phyloP scores from a whole-genome alignment of 2,888 invertebrate genomes.

The Pristionchus maxplancki region DNA sequence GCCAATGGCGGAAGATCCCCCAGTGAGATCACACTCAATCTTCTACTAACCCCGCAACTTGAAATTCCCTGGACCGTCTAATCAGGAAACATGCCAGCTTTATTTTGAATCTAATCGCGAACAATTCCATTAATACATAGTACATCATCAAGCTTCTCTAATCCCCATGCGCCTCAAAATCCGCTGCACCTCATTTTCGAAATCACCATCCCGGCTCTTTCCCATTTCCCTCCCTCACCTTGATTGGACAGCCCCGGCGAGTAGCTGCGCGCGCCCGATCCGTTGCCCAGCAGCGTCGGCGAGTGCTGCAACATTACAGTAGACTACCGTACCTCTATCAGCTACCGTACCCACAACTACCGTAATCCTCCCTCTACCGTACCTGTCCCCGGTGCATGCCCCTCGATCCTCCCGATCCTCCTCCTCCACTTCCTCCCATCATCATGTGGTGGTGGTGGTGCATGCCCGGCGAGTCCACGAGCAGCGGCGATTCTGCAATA shows the following conservation, averaged over 20 bases:
- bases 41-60: background rate
- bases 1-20: too few relatives aligned
- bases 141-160: too few relatives aligned
- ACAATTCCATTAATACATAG: too few relatives aligned
- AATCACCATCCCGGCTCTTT: too few relatives aligned
- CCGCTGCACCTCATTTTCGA: too few relatives aligned
- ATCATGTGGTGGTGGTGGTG: conserved; percentile 52
- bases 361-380: background rate
- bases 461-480: conserved; percentile 57
- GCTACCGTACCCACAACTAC: background rate
- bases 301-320: conserved; percentile 21
- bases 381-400: conserved; percentile 48
- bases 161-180: too few relatives aligned
- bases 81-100: too few relatives aligned
- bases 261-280: conserved; percentile 27
- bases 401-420: background rate
- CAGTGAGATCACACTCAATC: background rate
- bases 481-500: conserved; percentile 57
- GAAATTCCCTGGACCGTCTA: background rate
- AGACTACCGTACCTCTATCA: background rate
- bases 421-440: conserved; percentile 49
- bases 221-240: background rate
- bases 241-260: conserved; percentile 3
- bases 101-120: too few relatives aligned
- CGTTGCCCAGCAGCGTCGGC: conserved; percentile 32